Evolutionary conservation across 2,888 invertebrate species (phyloP).

Genomic region (Athalia rosae): DNA sequence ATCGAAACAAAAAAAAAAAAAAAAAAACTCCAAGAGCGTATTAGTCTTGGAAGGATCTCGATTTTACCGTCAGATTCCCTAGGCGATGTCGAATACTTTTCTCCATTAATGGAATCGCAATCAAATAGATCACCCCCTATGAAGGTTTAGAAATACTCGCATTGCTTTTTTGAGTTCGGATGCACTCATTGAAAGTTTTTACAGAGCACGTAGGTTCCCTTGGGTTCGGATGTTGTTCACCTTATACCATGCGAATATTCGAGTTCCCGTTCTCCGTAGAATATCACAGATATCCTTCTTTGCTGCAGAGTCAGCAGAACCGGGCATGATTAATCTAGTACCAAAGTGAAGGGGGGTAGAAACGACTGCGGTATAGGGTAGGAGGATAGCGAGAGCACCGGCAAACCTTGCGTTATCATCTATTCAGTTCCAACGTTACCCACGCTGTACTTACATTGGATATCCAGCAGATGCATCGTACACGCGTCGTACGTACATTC

Average conservation of each 20-base stretch:
- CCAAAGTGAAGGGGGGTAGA: neutral
- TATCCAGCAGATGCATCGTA: neutral
- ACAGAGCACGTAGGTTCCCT: no score
- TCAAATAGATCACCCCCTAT: no score
- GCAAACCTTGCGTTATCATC: neutral
- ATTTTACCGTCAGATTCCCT: no score
- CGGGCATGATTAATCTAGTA: slow-evolving; percentile 14
- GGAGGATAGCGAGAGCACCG: no score
- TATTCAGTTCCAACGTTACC: slow-evolving; percentile 4
- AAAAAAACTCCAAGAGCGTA: no score
- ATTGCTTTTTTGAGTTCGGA: no score
- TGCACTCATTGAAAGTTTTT: no score
- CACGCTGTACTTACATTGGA: neutral
- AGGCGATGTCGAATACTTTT: no score
- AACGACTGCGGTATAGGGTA: neutral
- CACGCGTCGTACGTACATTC: neutral
- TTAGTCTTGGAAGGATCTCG: no score
- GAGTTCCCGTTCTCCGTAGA: neutral
- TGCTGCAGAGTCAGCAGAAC: slow-evolving; percentile 17
- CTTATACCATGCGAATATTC: neutral
- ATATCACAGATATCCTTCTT: neutral
- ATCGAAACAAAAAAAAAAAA: no score
- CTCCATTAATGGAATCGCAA: no score
- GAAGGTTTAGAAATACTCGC: no score
- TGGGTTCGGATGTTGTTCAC: neutral